phyloP scores from a whole-genome alignment of 2,797 vertebrate species.

The Bovichtus diacanthus region DNA sequence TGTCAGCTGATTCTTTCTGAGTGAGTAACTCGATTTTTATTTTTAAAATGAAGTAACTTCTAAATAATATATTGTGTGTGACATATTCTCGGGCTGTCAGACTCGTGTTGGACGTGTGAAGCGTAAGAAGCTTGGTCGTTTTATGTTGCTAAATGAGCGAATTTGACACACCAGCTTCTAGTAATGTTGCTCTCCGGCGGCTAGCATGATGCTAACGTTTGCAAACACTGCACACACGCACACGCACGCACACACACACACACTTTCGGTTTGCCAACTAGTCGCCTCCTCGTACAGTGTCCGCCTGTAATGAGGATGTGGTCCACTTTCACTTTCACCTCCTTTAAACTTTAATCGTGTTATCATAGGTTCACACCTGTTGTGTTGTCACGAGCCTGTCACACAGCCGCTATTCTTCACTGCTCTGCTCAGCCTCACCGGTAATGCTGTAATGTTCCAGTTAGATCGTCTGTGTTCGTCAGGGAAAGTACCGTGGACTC shows the following conservation, averaged over 20 bases:
- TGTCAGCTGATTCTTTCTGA: conserved; percentile 90
- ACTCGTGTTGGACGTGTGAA: conserved; percentile 9
- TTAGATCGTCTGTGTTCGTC: background rate
- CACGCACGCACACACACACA: conserved; percentile 8
- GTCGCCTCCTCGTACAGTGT: background rate
- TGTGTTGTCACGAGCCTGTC: conserved; percentile 47
- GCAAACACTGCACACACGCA: conserved; percentile 33
- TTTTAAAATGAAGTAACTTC: conserved; percentile 64
- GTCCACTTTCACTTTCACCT: conserved; percentile 70
- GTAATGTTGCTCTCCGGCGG: conserved; percentile 61
- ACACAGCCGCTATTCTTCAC: conserved; percentile 21
- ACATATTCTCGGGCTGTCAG: conserved; percentile 4
- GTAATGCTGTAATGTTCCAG: conserved; percentile 9
- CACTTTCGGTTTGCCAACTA: conserved; percentile 57
- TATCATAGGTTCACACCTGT: conserved; percentile 63
- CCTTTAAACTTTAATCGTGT: conserved; percentile 35
- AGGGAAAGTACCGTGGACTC: conserved; percentile 13
- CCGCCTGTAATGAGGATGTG: background rate
- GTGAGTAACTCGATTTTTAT: conserved; percentile 87
- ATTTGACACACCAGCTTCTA: conserved; percentile 27
- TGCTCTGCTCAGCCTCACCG: background rate
- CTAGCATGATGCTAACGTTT: conserved; percentile 73
- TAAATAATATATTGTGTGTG: conserved; percentile 13
- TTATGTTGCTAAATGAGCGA: conserved; percentile 19
- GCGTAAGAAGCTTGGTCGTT: conserved; percentile 31